Evolutionary conservation across 2,797 vertebrate genomes (phyloP).

Genomic region (Gallinago solitaria): DNA sequence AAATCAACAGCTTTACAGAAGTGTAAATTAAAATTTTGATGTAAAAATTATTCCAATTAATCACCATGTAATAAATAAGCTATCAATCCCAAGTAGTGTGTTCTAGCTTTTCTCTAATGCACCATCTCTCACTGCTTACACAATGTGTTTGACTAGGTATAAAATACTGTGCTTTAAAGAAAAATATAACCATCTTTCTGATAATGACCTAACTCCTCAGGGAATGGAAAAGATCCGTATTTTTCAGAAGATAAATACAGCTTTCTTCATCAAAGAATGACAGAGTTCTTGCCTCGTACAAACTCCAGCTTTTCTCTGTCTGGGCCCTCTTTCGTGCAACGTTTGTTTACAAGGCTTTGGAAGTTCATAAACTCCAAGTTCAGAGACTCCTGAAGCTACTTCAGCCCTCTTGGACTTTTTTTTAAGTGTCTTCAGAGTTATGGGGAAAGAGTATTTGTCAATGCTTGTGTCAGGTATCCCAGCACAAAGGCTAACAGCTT

Average conservation of each 20-base stretch:
- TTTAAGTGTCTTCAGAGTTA: background rate
- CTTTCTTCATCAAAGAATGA: background rate
- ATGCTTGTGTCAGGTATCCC: background rate
- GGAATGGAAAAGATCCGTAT: background rate
- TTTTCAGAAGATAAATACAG: background rate
- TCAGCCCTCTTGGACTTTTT: background rate
- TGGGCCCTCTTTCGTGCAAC: background rate
- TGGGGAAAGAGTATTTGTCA: background rate
- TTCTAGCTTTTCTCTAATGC: background rate
- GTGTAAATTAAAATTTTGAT: background rate
- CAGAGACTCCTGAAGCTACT: background rate
- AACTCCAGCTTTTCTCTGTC: background rate
- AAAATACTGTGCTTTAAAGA: background rate
- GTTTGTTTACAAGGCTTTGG: background rate
- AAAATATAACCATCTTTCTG: background rate
- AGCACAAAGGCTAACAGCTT: background rate
- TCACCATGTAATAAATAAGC: background rate
- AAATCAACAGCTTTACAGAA: background rate
- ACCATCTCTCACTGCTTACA: background rate
- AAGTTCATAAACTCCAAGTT: background rate
- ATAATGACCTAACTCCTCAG: background rate
- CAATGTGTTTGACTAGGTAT: background rate
- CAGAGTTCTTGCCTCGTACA: background rate
- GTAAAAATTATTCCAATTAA: conserved; percentile 7
- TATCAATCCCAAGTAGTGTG: background rate